phyloP scores from a whole-genome alignment of 2,113 vertebrate species.

The Mus spicilegus region DNA sequence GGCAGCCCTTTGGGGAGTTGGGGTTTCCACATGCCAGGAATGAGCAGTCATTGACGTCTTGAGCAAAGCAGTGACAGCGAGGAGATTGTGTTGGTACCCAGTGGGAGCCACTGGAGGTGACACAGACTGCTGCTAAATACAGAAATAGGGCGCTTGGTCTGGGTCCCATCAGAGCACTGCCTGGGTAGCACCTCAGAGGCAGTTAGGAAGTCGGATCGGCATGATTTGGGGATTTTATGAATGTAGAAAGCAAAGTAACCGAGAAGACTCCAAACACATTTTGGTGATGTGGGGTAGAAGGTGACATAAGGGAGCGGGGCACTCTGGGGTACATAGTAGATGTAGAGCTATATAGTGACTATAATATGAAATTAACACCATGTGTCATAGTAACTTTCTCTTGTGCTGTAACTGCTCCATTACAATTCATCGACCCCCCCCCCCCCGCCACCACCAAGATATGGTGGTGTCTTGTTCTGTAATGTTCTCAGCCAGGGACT shows the following conservation, averaged over 20 bases:
- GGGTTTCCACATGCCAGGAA: neutral
- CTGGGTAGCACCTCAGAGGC: neutral
- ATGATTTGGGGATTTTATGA: neutral
- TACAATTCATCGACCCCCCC: neutral
- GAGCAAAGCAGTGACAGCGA: neutral
- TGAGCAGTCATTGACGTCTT: neutral
- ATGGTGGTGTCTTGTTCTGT: neutral
- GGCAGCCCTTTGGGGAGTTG: neutral
- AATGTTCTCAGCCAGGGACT: constrained; percentile 31
- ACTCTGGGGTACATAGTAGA: neutral
- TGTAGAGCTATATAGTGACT: neutral
- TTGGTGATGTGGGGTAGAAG: neutral
- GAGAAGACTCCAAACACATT: neutral
- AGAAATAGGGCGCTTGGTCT: neutral
- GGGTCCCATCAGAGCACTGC: neutral
- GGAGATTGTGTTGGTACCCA: neutral
- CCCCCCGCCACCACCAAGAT: too few species aligned
- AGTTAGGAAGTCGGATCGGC: neutral
- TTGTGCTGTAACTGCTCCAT: neutral
- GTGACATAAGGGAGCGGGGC: neutral
- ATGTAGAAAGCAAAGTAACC: neutral
- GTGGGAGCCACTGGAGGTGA: neutral
- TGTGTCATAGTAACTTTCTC: constrained; percentile 15
- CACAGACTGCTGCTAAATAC: neutral
- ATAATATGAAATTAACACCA: neutral